A percentile compares a stretch with the other conserved stretches of the same genome.
These are phyloP conservation scores for Eumaeus atala DNA, from an alignment of 1,140 invertebrate species.

Conservation along the genomic window DNA sequence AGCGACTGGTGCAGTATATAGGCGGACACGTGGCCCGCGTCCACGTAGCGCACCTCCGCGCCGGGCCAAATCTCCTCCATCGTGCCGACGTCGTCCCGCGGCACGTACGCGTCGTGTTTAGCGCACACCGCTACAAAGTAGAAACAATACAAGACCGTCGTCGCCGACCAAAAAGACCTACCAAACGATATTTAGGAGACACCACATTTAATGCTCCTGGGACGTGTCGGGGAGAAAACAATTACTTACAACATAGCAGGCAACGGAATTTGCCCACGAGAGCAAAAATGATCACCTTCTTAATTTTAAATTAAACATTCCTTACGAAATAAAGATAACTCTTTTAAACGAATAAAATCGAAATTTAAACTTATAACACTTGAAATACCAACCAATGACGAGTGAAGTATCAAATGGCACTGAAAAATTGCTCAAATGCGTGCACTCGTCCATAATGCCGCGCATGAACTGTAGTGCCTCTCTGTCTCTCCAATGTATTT, in stretches of 20 bases:
- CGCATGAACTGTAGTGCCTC: constrained; percentile 96
- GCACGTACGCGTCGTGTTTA: constrained; percentile 94
- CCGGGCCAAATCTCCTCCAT: constrained; percentile 95
- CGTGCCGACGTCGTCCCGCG: constrained; percentile 85
- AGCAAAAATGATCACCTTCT: too few relatives aligned
- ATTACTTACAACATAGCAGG: too few relatives aligned
- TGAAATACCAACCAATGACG: constrained; percentile 77
- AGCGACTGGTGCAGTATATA: constrained; percentile 90
- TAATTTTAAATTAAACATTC: too few relatives aligned
- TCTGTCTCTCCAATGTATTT: constrained; percentile 78
- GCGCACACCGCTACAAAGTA: constrained; percentile 82
- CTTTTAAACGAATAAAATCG: too few relatives aligned
- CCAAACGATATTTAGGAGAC: neutral
- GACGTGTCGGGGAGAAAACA: too few relatives aligned
- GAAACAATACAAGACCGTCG: too few relatives aligned
- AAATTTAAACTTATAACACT: too few relatives aligned
- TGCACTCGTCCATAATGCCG: constrained; percentile 99
- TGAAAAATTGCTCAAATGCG: constrained; percentile 95
- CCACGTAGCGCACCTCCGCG: constrained; percentile 88
- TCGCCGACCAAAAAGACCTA: neutral
- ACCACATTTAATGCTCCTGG: too few relatives aligned
- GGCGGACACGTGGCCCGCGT: constrained; percentile 92
- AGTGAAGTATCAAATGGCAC: constrained; percentile 88
- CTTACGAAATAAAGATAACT: too few relatives aligned
- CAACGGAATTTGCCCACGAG: too few relatives aligned